Evolutionary conservation across 1,140 invertebrate species (phyloP).

Genomic region (Lordiphosa collinella): DNA sequence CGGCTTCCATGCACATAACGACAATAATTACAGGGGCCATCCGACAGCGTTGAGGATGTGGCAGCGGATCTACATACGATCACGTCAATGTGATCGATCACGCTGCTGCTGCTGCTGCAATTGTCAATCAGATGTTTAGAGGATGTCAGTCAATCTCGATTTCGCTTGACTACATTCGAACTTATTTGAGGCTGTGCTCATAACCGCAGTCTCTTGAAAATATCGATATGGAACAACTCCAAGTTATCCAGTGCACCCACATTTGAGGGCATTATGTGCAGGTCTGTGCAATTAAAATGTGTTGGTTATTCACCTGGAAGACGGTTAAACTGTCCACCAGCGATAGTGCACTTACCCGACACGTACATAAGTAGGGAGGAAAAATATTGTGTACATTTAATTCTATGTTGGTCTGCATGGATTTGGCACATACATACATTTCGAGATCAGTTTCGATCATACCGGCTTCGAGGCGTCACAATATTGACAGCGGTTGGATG

Average conservation of each 20-base stretch:
- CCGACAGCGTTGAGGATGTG: slow-evolving; percentile 42
- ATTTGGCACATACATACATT: slow-evolving; percentile 8
- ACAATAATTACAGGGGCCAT: slow-evolving; percentile 24
- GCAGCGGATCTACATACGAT: slow-evolving; percentile 22
- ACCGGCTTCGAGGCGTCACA: slow-evolving; percentile 68
- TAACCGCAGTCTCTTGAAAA: neutral
- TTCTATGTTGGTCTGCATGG: slow-evolving; percentile 3
- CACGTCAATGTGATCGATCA: slow-evolving; percentile 19
- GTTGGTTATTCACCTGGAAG: no score
- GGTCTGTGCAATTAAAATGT: no score
- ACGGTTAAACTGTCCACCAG: no score
- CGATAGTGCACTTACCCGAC: no score
- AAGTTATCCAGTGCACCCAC: no score
- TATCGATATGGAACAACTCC: neutral
- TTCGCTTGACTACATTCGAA: slow-evolving; percentile 2
- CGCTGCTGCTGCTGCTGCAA: slow-evolving; percentile 41
- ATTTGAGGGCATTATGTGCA: no score
- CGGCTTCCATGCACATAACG: slow-evolving; percentile 24
- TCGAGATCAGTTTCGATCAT: slow-evolving; percentile 47
- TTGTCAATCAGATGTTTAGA: slow-evolving; percentile 56
- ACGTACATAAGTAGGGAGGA: no score
- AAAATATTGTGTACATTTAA: neutral
- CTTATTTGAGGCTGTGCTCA: neutral
- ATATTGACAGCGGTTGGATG: slow-evolving; percentile 72
- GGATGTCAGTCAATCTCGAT: slow-evolving; percentile 28